phyloP scores from a whole-genome alignment of 2,888 invertebrate genomes.

The Drosophila ezoana region DNA sequence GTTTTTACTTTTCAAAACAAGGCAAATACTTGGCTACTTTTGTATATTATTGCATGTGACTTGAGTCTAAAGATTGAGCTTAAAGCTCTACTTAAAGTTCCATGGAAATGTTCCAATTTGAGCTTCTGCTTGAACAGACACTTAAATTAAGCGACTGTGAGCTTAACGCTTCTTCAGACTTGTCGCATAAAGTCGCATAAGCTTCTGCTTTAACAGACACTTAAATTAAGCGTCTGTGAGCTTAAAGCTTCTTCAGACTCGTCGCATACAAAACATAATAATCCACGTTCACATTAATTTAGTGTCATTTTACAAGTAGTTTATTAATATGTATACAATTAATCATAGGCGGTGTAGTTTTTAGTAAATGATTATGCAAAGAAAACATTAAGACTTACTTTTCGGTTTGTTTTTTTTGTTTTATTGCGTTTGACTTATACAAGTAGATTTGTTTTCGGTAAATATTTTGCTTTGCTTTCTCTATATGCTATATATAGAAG shows the following conservation, averaged over 20 bases:
- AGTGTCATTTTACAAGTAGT: conserved; percentile 17
- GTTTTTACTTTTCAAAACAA: conserved; percentile 15
- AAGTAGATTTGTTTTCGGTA: conserved; percentile 56
- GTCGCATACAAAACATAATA: not conserved
- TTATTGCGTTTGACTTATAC: conserved; percentile 67
- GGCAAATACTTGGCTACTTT: conserved; percentile 20
- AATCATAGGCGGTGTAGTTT: conserved; percentile 42
- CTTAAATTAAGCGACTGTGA: too few relatives aligned
- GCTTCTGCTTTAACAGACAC: not conserved
- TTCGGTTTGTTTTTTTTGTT: conserved; percentile 73
- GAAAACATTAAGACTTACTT: conserved; percentile 77
- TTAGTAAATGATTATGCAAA: conserved; percentile 57
- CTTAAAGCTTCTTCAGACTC: not conserved
- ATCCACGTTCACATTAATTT: conserved; percentile 2
- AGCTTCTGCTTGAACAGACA: not conserved
- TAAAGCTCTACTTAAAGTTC: conserved; percentile 13
- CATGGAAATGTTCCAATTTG: not conserved
- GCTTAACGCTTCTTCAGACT: too few relatives aligned
- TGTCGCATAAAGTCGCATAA: too few relatives aligned
- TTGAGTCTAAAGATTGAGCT: conserved; percentile 2
- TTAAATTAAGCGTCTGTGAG: not conserved
- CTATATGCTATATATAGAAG: conserved; percentile 56
- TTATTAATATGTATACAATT: conserved; percentile 13
- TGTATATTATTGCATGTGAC: conserved; percentile 11
- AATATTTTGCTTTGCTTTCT: conserved; percentile 37